Evolutionary conservation across 2,888 invertebrate species (phyloP), one percentile per base, ranked within the genome.

Genomic region (Zhuqinia jingwanae): DNA sequence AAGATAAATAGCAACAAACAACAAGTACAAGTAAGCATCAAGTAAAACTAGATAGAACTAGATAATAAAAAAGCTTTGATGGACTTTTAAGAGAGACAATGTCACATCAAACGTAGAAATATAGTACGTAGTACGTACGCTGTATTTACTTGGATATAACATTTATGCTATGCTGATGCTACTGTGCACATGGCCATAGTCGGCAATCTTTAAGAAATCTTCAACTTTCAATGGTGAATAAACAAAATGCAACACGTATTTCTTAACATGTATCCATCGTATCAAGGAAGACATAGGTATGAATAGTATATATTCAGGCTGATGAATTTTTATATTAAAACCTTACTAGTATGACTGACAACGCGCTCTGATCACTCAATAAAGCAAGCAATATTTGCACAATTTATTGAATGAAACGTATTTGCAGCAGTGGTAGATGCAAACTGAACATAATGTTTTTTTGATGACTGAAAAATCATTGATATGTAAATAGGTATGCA

Each of bases 1-100:
- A 36, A 8, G n/a, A 45, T 42, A 65, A 65, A 20, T 36, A 17
- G 10, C 3, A 68, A 42, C 11, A 45, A 45, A n/a, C 50, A 73
- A 17, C 53, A 73, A 25, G 63, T 8, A 65, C 8, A n/a, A 47
- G 25, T 20, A 2, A 60, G 60, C 25, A 25, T 60, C 60, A 63
- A 63, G 36, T 36, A 17, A 36, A 63, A 50, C 79, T 68, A 70
- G 80, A 80, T 80, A 25, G 42, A 80, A 68, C 70, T 70, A 68
- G 80, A 80, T 56, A 53, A 53, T 25, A 10, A 53, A 68, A 42
- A 8, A 17, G 68, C 63, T 63, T 27, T 42, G 45, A 45, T 45
- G 68, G 45, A 45, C 13, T 68, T 45, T 68, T 68, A 15, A 22
- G 20, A 30, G 17, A 53, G 36, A 75, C 75, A 75, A 75, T 75